phyloP scores from a whole-genome alignment of 2,888 invertebrate genomes.

The Ectemnius continuus region DNA sequence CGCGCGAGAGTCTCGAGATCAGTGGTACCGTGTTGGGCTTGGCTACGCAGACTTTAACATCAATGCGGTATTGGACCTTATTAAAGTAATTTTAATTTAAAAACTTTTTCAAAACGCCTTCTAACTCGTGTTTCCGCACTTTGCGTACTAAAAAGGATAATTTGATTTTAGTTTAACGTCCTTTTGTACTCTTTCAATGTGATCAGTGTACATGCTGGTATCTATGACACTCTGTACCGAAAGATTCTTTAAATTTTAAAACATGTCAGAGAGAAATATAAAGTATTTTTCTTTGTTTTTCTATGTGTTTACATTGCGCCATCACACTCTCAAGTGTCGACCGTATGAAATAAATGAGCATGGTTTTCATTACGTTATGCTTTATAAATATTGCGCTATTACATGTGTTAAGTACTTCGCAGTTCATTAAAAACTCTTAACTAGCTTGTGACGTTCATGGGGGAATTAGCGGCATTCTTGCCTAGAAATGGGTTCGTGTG shows the following conservation, averaged over 20 bases:
- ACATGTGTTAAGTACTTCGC: conserved; percentile 45
- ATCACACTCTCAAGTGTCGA: conserved; percentile 39
- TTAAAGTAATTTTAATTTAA: neutral
- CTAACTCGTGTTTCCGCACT: conserved; percentile 23
- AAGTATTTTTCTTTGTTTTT: conserved; percentile 20
- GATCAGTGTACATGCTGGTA: too few relatives aligned
- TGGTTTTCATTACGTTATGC: conserved; percentile 35
- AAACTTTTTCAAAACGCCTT: conserved; percentile 22
- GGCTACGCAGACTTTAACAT: conserved; percentile 18
- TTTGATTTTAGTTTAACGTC: neutral
- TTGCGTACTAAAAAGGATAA: conserved; percentile 29
- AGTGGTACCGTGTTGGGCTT: conserved; percentile 15
- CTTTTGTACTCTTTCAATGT: conserved; percentile 20
- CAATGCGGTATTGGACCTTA: conserved; percentile 35
- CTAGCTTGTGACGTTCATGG: conserved; percentile 20
- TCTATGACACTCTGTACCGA: neutral
- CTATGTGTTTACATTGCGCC: conserved; percentile 35
- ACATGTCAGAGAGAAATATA: conserved; percentile 20
- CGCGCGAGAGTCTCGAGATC: neutral
- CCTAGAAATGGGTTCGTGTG: conserved; percentile 14
- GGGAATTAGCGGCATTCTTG: conserved; percentile 20
- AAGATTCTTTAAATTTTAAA: conserved; percentile 15
- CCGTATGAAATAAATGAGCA: conserved; percentile 47
- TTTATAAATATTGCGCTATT: conserved; percentile 62
- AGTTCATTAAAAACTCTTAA: conserved; percentile 32